Conservation (phyloP, 2,888 invertebrate species). For the Stenchaetothrips biformis region DNA sequence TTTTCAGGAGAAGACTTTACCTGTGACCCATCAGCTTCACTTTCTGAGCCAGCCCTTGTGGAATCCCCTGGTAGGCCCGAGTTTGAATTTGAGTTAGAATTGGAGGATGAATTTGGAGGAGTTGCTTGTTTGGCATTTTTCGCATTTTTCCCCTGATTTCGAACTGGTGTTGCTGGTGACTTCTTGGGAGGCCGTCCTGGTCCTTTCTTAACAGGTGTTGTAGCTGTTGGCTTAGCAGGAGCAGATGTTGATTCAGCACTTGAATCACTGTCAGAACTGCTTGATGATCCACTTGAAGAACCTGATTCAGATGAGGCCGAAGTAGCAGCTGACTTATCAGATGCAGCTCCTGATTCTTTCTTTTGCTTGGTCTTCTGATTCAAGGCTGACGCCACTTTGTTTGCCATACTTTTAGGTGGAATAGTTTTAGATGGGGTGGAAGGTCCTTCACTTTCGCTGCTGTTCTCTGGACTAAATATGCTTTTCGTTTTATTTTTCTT, state of each 20-base stretch:
- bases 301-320: conserved; percentile 39
- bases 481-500: conserved; percentile 57
- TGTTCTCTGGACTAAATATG: conserved; percentile 77
- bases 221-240: background rate
- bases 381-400: conserved; percentile 43
- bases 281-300: conserved; percentile 39
- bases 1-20: background rate
- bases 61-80: conserved; percentile 37
- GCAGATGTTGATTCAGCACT: conserved; percentile 32
- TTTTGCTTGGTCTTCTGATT: conserved; percentile 46
- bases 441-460: conserved; percentile 57
- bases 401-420: conserved; percentile 42
- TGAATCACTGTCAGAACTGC: conserved; percentile 40
- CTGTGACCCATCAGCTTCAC: conserved; percentile 32
- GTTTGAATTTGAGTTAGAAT: background rate
- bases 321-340: conserved; percentile 37
- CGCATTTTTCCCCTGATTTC: conserved; percentile 47
- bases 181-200: background rate
- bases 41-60: conserved; percentile 33
- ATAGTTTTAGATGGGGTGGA: conserved; percentile 46
- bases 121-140: conserved; percentile 45
- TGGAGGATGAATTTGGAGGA: background rate
- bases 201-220: conserved; percentile 27
- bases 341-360: conserved; percentile 33
- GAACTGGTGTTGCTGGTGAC: conserved; percentile 38